These are phyloP conservation scores for Cheilosia scutellata DNA, from an alignment of 2,888 invertebrate genomes.

Conservation along the genomic window DNA sequence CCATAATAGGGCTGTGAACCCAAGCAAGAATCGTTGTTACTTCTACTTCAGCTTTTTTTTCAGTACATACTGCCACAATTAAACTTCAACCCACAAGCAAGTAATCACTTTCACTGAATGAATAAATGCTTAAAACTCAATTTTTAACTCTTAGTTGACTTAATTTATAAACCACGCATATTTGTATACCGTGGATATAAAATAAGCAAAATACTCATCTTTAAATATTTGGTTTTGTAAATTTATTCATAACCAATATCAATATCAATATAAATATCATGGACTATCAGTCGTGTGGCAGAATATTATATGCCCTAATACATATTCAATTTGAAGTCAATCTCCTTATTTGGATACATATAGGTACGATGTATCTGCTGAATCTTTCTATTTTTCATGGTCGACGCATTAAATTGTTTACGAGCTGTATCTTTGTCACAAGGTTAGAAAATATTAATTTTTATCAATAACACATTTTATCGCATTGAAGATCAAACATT, in stretches of 20 bases:
- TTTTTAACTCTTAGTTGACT: neutral
- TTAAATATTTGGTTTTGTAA: conserved; percentile 8
- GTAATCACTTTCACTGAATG: too few relatives aligned
- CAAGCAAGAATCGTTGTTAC: too few relatives aligned
- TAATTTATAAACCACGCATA: neutral
- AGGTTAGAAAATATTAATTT: conserved; percentile 4
- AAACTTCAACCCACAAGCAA: too few relatives aligned
- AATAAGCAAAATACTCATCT: neutral
- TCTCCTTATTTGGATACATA: conserved; percentile 8
- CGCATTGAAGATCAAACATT: too few relatives aligned
- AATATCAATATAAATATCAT: neutral
- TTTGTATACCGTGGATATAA: neutral
- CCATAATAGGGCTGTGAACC: too few relatives aligned
- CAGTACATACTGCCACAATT: too few relatives aligned
- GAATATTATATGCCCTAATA: neutral
- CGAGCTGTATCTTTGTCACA: neutral
- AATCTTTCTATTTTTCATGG: conserved; percentile 7
- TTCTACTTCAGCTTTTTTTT: too few relatives aligned
- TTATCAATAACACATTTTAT: neutral
- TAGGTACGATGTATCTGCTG: neutral
- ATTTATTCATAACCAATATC: conserved; percentile 26
- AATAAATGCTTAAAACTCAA: neutral
- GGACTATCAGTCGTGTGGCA: neutral
- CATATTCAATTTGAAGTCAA: conserved; percentile 19
- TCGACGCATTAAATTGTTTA: neutral